Conservation (phyloP, 2,888 invertebrate species). For the Ophonus ardosiacus region DNA sequence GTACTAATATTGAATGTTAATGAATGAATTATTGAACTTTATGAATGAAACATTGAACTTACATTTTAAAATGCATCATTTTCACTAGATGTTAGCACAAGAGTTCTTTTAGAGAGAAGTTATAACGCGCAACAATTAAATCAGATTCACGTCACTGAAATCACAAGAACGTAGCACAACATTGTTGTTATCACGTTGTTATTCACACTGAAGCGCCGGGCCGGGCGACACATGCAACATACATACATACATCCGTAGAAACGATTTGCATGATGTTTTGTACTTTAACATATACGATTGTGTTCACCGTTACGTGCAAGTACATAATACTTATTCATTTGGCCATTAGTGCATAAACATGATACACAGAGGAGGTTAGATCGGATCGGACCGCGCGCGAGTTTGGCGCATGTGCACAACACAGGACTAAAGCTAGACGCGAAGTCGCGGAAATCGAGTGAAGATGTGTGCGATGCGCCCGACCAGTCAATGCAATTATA, state of each 20-base stretch:
- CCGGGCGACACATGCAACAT: conserved; percentile 10
- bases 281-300: conserved; percentile 54
- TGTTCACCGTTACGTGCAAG: conserved; percentile 71
- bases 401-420: conserved; percentile 3
- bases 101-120: neutral
- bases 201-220: conserved; percentile 28
- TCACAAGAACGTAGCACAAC: neutral
- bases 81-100: neutral
- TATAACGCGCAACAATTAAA: neutral
- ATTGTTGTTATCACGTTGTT: conserved; percentile 17
- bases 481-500: conserved; percentile 50
- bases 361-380: conserved; percentile 14
- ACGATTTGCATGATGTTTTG: conserved; percentile 41
- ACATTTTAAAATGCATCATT: conserved; percentile 7
- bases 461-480: conserved; percentile 38
- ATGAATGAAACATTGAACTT: neutral
- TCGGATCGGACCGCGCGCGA: neutral
- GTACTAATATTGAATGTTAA: neutral
- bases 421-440: conserved; percentile 15
- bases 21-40: neutral
- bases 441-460: neutral
- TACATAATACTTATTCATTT: conserved; percentile 74
- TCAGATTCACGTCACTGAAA: conserved; percentile 8
- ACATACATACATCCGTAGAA: conserved; percentile 15
- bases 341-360: conserved; percentile 73